A percentile compares a stretch with the other conserved stretches of the same genome.
Conservation (phyloP, 2,113 vertebrate genomes). For the Hoplias malabaricus region DNA sequence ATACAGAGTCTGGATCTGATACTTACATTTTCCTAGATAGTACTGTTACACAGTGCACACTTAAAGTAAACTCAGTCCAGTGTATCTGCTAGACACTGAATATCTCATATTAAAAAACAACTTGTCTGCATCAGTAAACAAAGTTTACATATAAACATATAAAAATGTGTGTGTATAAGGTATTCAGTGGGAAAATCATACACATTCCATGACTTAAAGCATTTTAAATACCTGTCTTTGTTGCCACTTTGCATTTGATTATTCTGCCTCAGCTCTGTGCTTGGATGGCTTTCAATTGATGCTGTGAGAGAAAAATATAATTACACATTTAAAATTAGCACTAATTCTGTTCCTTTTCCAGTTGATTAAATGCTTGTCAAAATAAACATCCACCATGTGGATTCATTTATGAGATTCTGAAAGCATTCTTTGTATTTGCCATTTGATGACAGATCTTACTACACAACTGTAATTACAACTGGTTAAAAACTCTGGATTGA, state of each 20-base stretch:
- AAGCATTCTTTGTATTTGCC: background rate
- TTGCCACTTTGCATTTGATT: conserved; percentile 58
- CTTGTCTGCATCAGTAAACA: too few relatives aligned
- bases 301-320: conserved; percentile 35
- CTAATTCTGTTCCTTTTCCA: background rate
- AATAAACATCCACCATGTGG: conserved; percentile 30
- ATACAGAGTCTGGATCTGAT: too few relatives aligned
- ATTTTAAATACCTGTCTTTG: conserved; percentile 62
- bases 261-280: conserved; percentile 55
- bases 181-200: too few relatives aligned
- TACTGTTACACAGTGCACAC: too few relatives aligned
- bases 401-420: background rate
- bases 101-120: too few relatives aligned
- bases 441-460: conserved; percentile 5
- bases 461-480: conserved; percentile 3
- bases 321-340: background rate
- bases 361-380: background rate
- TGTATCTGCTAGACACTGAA: too few relatives aligned
- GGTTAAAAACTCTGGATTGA: background rate
- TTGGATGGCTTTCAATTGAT: conserved; percentile 55
- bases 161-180: too few relatives aligned
- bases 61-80: too few relatives aligned
- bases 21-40: too few relatives aligned
- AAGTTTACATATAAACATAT: too few relatives aligned
- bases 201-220: too few relatives aligned